Evolutionary conservation across 2,888 invertebrate species (phyloP).

Genomic region (Loripinus fragilis): DNA sequence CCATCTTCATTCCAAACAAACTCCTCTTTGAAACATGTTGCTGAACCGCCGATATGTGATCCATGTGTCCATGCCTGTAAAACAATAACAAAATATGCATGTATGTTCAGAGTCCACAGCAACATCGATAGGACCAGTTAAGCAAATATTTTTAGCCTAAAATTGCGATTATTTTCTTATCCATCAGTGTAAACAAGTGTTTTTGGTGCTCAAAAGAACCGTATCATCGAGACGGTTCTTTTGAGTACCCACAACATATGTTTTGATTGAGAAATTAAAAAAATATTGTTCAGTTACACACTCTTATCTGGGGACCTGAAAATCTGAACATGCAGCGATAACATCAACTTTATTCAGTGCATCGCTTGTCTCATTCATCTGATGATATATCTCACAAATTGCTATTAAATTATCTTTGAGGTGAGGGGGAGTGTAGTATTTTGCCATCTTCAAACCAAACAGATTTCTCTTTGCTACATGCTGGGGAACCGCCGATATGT

Average conservation of each 20-base stretch:
- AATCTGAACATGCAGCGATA: constrained; percentile 53
- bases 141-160: no score
- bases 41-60: constrained; percentile 75
- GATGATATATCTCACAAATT: constrained; percentile 59
- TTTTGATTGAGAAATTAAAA: no score
- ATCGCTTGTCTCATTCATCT: constrained; percentile 64
- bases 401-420: constrained; percentile 66
- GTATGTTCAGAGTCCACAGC: no score
- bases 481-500: constrained; percentile 73
- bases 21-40: constrained; percentile 76
- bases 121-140: no score
- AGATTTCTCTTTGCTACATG: constrained; percentile 76
- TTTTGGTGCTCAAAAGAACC: no score
- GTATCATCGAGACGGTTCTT: no score
- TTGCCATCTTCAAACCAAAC: constrained; percentile 66
- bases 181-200: no score
- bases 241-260: no score
- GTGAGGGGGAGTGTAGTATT: constrained; percentile 74
- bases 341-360: constrained; percentile 63
- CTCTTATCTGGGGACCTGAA: no score
- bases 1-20: constrained; percentile 66
- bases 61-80: constrained; percentile 80
- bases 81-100: background rate
- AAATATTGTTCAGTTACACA: no score
- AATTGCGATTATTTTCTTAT: no score